Percentiles rank a stretch among this genome's conserved stretches.
Conservation (phyloP, 2,888 invertebrate species). For the Panopea generosa region DNA sequence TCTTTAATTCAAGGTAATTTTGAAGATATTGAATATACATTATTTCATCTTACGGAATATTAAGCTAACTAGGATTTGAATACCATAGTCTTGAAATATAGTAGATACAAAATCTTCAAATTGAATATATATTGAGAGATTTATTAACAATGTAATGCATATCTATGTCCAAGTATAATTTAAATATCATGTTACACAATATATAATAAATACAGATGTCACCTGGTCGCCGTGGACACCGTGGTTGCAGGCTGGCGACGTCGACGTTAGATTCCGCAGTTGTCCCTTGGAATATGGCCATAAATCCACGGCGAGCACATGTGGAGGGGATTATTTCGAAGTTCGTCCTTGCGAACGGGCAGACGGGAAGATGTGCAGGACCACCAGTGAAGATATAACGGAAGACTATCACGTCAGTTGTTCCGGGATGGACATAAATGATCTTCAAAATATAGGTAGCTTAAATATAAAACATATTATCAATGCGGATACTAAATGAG, state of each 20-base stretch:
- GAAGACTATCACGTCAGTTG: conserved; percentile 57
- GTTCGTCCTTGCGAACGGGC: conserved; percentile 31
- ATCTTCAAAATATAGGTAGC: conserved; percentile 57
- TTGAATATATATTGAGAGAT: too few species aligned
- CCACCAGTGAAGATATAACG: conserved; percentile 30
- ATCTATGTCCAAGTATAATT: too few species aligned
- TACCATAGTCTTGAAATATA: too few species aligned
- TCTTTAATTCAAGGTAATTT: too few species aligned
- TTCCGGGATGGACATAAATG: conserved; percentile 65
- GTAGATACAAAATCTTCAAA: too few species aligned
- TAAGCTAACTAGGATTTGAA: too few species aligned
- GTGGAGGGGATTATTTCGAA: conserved; percentile 48
- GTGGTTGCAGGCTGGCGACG: conserved; percentile 72
- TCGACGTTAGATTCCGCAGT: conserved; percentile 68
- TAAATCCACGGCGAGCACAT: conserved; percentile 14
- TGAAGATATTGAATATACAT: too few species aligned
- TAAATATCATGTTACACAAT: too few species aligned
- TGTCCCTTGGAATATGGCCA: conserved; percentile 51
- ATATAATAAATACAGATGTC: conserved; percentile 25
- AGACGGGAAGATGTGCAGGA: conserved; percentile 38
- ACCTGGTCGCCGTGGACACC: conserved; percentile 74
- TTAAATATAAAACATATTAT: background rate
- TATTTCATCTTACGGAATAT: too few species aligned
- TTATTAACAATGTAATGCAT: too few species aligned
- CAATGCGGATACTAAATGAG: background rate